Percentiles rank a stretch among this genome's conserved stretches.
These are phyloP conservation scores for Cylloceria caligata DNA, from an alignment of 2,888 invertebrate genomes.

Conservation along the genomic window DNA sequence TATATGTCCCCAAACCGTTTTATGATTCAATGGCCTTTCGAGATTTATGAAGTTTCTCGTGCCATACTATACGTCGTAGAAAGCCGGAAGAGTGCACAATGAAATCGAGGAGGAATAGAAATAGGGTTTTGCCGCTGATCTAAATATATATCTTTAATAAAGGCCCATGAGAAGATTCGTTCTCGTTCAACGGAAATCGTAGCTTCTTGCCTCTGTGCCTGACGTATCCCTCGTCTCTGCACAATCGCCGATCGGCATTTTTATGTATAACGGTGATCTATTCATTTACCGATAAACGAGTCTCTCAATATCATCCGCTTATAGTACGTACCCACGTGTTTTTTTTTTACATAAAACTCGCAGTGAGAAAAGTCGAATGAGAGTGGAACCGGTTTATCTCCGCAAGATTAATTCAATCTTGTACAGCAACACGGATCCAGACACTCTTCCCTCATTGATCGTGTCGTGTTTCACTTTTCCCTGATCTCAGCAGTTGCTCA, in stretches of 20 bases:
- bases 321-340: background rate
- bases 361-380: constrained; percentile 1
- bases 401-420: constrained; percentile 8
- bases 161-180: constrained; percentile 27
- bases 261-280: background rate
- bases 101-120: constrained; percentile 20
- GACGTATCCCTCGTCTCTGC: background rate
- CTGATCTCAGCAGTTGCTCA: background rate
- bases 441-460: background rate
- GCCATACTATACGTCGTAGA: constrained; percentile 28
- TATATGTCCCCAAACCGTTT: constrained; percentile 38
- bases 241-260: constrained; percentile 9
- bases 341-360: background rate
- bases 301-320: background rate
- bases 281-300: constrained; percentile 35
- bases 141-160: constrained; percentile 75
- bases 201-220: constrained; percentile 22
- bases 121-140: constrained; percentile 54
- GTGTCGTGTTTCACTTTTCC: background rate
- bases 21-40: constrained; percentile 63
- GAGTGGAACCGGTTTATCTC: background rate
- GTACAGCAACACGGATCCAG: background rate
- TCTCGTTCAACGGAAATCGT: constrained; percentile 13
- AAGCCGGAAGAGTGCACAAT: background rate
- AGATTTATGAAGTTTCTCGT: constrained; percentile 66